These are phyloP conservation scores for Lepetodrilus schrolli DNA, from an alignment of 2,888 invertebrate genomes.

Conservation along the genomic window DNA sequence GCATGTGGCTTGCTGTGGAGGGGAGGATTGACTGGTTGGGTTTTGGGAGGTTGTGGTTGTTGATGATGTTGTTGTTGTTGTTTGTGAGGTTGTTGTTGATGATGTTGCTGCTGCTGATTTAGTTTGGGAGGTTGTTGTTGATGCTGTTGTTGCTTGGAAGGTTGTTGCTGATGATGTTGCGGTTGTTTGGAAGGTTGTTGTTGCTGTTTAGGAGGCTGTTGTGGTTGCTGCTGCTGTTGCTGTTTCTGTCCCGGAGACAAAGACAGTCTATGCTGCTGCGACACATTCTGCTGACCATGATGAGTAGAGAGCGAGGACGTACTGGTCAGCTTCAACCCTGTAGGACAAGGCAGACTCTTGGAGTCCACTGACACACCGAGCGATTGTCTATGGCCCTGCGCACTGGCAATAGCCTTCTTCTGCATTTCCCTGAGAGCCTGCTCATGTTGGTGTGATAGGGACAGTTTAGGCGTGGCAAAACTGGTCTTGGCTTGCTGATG, in stretches of 20 bases:
- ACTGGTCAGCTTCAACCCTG: not conserved
- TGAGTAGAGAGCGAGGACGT: not conserved
- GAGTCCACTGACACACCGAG: not conserved
- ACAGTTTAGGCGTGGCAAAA: not conserved
- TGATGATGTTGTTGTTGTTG: not conserved
- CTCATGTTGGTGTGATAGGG: not conserved
- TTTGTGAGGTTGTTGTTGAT: constrained; percentile 16
- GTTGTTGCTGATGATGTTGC: not conserved
- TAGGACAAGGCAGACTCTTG: too few relatives aligned
- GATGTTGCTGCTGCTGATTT: not conserved
- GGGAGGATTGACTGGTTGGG: not conserved
- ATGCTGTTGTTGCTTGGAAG: not conserved
- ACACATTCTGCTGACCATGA: too few relatives aligned
- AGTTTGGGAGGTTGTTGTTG: not conserved
- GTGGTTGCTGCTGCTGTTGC: constrained; percentile 9
- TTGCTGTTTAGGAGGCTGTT: constrained; percentile 5
- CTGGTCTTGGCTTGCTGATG: not conserved
- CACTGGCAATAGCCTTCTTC: not conserved
- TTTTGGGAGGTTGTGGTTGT: not conserved
- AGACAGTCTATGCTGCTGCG: not conserved
- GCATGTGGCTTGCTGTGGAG: not conserved
- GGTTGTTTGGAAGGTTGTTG: not conserved
- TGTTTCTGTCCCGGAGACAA: constrained; percentile 22
- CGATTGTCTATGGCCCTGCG: constrained; percentile 3
- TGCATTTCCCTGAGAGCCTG: not conserved